Evolutionary conservation across 2,113 vertebrate genomes (phyloP).

Genomic region (Pseudolaguvia tuberculata): DNA sequence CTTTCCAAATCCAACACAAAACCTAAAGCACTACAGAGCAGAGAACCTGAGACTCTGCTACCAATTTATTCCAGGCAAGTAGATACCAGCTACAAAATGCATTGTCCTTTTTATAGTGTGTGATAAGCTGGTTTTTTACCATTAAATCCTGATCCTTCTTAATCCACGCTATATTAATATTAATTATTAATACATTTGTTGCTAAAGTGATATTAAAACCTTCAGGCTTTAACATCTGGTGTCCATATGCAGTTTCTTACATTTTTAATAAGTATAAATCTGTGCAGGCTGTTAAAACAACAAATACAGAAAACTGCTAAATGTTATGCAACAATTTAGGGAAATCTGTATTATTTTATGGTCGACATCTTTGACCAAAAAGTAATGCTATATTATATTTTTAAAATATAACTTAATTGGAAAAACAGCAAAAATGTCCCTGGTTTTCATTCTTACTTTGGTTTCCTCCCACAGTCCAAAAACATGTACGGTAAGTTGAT

Average conservation of each 20-base stretch:
- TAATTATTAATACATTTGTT: no score
- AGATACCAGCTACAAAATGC: background rate
- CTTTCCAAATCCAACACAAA: conserved; percentile 15
- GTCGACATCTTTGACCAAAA: no score
- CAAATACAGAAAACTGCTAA: background rate
- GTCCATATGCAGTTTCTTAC: background rate
- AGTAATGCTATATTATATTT: no score
- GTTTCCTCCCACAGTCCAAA: no score
- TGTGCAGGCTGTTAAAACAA: background rate
- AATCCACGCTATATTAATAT: no score
- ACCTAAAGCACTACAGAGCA: conserved; percentile 5
- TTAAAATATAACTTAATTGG: no score
- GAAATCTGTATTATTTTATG: no score
- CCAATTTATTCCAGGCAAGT: conserved; percentile 64
- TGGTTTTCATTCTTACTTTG: no score
- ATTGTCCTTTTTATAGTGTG: background rate
- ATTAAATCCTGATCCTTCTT: background rate
- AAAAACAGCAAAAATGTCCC: no score
- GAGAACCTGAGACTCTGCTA: conserved; percentile 55
- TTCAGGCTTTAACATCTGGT: background rate
- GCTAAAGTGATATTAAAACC: background rate
- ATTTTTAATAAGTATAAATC: background rate
- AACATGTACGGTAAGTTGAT: no score
- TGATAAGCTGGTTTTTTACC: background rate
- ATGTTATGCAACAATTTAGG: no score